A percentile compares a stretch with the other conserved stretches of the same genome.
Evolutionary conservation across 2,797 vertebrate genomes (phyloP).

Genomic region (Pseudochaenichthys georgianus): DNA sequence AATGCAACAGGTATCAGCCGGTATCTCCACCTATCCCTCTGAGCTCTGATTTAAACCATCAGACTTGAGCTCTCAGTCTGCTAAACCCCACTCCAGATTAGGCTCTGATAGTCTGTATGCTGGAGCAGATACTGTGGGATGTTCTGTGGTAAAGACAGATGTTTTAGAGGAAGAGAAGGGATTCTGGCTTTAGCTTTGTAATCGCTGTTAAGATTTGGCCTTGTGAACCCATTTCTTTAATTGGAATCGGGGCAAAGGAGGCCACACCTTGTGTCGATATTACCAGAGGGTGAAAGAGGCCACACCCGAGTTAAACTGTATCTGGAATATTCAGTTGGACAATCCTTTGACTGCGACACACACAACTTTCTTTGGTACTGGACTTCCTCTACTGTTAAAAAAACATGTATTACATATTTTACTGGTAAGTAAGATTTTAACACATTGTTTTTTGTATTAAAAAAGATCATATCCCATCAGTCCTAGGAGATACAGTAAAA

Average conservation of each 20-base stretch:
- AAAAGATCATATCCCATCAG: not conserved
- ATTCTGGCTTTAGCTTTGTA: conserved; percentile 76
- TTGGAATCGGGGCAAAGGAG: conserved; percentile 48
- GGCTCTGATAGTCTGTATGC: conserved; percentile 67
- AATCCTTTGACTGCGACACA: no score
- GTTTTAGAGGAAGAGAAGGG: conserved; percentile 74
- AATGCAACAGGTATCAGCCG: conserved; percentile 41
- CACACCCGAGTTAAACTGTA: conserved; percentile 18
- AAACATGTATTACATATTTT: not conserved
- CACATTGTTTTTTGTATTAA: not conserved
- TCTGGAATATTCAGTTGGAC: not conserved
- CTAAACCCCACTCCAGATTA: conserved; percentile 75
- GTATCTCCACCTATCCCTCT: conserved; percentile 30
- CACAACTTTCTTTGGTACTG: not conserved
- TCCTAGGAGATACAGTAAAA: not conserved
- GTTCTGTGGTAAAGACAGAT: conserved; percentile 80
- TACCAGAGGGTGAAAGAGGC: conserved; percentile 32
- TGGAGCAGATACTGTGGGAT: conserved; percentile 80
- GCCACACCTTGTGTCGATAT: conserved; percentile 43
- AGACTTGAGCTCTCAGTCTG: conserved; percentile 45
- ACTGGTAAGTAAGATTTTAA: not conserved
- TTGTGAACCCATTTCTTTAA: conserved; percentile 68
- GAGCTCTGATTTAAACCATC: conserved; percentile 50
- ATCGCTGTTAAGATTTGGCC: conserved; percentile 57
- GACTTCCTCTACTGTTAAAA: not conserved